A percentile compares a stretch with the other conserved stretches of the same genome.
Conservation (phyloP, 2,888 invertebrate genomes). For the Abscondita cerata region DNA sequence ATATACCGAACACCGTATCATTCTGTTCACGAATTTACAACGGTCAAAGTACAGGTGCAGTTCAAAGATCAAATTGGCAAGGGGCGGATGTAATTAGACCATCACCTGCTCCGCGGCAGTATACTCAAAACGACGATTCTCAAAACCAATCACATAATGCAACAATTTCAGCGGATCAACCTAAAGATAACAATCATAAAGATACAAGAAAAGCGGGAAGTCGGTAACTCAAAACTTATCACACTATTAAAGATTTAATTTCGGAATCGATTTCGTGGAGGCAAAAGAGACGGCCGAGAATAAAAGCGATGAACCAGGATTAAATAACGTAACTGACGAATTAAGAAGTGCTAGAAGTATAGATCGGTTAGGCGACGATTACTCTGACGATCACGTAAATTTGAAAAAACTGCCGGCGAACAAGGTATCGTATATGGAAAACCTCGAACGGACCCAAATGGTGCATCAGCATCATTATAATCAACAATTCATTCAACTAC, state of each 20-base stretch:
- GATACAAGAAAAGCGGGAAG: conserved; percentile 67
- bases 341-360: conserved; percentile 48
- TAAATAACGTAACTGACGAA: conserved; percentile 70
- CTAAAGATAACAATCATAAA: conserved; percentile 63
- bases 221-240: conserved; percentile 81
- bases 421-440: conserved; percentile 69
- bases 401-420: conserved; percentile 60
- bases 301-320: conserved; percentile 65
- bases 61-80: conserved; percentile 57
- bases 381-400: conserved; percentile 54
- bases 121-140: conserved; percentile 48
- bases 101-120: conserved; percentile 50
- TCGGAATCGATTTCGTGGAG: conserved; percentile 78
- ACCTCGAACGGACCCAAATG: conserved; percentile 61
- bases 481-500: conserved; percentile 61
- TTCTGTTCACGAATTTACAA: conserved; percentile 62
- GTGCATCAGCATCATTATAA: conserved; percentile 54
- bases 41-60: conserved; percentile 54
- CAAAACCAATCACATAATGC: conserved; percentile 57
- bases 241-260: conserved; percentile 84
- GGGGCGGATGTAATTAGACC: conserved; percentile 37
- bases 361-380: conserved; percentile 55
- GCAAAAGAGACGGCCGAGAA: conserved; percentile 64
- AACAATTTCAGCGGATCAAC: conserved; percentile 67
- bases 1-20: conserved; percentile 65